Base-by-base conservation (phyloP, 2,797 vertebrate species). In the Typhlichthys eigenmanni region DNA sequence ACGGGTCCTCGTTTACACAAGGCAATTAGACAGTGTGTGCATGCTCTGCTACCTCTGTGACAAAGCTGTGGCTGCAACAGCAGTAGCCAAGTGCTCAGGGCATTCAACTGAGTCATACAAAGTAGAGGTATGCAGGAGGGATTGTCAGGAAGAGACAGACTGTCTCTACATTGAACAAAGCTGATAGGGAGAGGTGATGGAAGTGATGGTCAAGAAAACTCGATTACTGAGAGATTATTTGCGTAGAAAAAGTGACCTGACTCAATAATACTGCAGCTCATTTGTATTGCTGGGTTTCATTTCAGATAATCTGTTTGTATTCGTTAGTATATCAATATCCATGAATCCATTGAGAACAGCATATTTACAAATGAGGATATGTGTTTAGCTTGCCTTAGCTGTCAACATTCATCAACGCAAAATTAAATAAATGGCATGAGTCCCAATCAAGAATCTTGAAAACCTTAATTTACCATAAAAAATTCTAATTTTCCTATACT, bases 11-110 rank as follows among this genome's bases (percentile, higher is more conserved):
- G 55, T 78, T 71, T 73, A 74, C 66, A 68, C 57, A 64, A 78
- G 80, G 73, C 78, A 85, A 82, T 79, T 75, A 79, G 69, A 84
- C 67, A 69, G 38, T 43, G 62, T 50, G 48, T 66, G 84, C 62
- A 64, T 61, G 75, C 58, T 76, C 78, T 74, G 75, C 79, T 83
- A 65, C 47, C 71, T 66, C 68, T 52, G 19, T 82, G 73, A 85
- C 79, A 72, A 75, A 74, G 76, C 81, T 72, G 71, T 57, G 71
- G 60, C 83, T 29, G 62, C 69, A 60, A 64, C 8, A 75, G 75
- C 75, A 72, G 78, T 75, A 81, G 76, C 70, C 59, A 66, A 51
- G 64, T 64, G 73, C 82, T 78, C 73, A 63, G 43, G 38, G 58
- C 55, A 58, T 79, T 62, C 55, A 52, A 38, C 63, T 76, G 71